A percentile compares a stretch with the other conserved stretches of the same genome.
Evolutionary conservation across 2,888 invertebrate genomes (phyloP).

Genomic region (Colostygia pectinataria): DNA sequence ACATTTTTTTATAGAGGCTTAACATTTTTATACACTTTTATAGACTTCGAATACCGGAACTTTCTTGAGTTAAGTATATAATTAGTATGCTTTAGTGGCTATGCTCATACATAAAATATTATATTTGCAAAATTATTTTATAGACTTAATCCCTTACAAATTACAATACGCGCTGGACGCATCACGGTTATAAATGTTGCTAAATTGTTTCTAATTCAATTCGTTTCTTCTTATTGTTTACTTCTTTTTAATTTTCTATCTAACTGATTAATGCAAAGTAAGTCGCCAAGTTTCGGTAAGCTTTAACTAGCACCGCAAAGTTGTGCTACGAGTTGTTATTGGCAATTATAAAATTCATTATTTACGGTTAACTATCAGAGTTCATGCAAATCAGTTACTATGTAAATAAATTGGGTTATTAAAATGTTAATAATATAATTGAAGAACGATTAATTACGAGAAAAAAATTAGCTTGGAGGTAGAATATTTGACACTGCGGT

Average conservation of each 20-base stretch:
- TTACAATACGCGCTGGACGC: too few relatives aligned
- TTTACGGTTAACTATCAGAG: conserved; percentile 25
- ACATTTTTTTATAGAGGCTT: conserved; percentile 25
- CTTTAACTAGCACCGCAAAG: conserved; percentile 30
- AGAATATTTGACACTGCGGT: too few relatives aligned
- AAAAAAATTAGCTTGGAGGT: too few relatives aligned
- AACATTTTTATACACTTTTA: conserved; percentile 9
- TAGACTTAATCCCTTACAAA: too few relatives aligned
- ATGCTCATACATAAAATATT: too few relatives aligned
- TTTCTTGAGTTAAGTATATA: too few relatives aligned
- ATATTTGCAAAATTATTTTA: too few relatives aligned
- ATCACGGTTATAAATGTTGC: too few relatives aligned
- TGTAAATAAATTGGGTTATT: conserved; percentile 2
- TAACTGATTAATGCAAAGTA: conserved; percentile 28
- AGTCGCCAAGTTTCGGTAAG: conserved; percentile 26
- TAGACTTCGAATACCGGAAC: not conserved
- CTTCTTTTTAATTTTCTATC: not conserved
- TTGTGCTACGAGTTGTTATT: conserved; percentile 27
- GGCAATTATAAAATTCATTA: conserved; percentile 32
- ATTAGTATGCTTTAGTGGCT: too few relatives aligned
- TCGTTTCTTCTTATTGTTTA: not conserved
- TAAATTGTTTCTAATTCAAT: not conserved
- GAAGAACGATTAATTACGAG: not conserved
- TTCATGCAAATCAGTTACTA: conserved; percentile 25
- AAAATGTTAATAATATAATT: conserved; percentile 2